A percentile compares a stretch with the other conserved stretches of the same genome.
Evolutionary conservation across 2,113 vertebrate genomes (phyloP).

Genomic region (Brevimyrus niger): DNA sequence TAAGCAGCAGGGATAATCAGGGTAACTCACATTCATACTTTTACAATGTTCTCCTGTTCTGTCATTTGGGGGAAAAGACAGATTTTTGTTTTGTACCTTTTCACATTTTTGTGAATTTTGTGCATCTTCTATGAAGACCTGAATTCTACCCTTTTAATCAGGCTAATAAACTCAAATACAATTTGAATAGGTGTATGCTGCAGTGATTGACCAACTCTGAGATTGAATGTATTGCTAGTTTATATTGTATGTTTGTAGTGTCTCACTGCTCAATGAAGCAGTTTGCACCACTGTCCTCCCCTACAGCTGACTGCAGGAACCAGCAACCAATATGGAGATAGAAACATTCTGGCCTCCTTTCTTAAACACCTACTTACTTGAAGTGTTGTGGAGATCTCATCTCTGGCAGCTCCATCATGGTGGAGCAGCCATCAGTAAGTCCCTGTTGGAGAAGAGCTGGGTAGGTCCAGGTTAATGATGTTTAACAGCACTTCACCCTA

Average conservation of each 20-base stretch:
- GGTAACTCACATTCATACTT: not conserved
- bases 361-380: not conserved
- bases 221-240: not conserved
- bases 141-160: not conserved
- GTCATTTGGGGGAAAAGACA: not conserved
- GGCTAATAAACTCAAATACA: not conserved
- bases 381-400: not conserved
- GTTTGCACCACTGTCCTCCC: not conserved
- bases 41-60: not conserved
- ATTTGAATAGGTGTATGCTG: not conserved
- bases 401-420: not conserved
- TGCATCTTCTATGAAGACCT: conserved; percentile 19
- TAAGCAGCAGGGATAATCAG: not conserved
- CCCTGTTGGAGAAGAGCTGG: not conserved
- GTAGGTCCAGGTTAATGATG: not conserved
- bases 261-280: not conserved
- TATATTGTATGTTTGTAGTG: not conserved
- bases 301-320: not conserved
- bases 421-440: not conserved
- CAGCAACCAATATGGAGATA: not conserved
- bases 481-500: not conserved
- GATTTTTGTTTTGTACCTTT: not conserved
- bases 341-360: not conserved
- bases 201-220: not conserved
- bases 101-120: conserved; percentile 21